Conservation (phyloP, 2,888 invertebrate species). For the Cotesia congregata region DNA sequence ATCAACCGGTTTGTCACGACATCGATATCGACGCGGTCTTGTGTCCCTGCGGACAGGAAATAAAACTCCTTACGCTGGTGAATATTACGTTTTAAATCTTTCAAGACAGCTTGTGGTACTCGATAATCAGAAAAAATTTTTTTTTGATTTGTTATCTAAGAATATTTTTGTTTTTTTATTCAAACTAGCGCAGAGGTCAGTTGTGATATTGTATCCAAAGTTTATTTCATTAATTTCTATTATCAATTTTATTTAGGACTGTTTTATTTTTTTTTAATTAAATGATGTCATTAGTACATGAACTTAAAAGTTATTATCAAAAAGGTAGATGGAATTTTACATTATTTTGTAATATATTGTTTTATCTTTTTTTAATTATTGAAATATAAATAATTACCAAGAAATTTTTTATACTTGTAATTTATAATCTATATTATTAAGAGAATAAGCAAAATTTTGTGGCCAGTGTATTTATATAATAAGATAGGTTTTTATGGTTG, state of each 20-base stretch:
- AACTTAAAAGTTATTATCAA: not conserved
- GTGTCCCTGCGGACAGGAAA: constrained; percentile 41
- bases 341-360: not conserved
- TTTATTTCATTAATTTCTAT: not conserved
- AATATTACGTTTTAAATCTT: constrained; percentile 34
- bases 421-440: too few species aligned
- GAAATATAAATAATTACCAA: not conserved
- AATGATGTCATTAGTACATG: not conserved
- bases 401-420: not conserved
- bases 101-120: constrained; percentile 33
- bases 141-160: not conserved
- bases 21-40: constrained; percentile 47
- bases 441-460: too few species aligned
- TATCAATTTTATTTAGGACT: not conserved
- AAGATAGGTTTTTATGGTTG: too few species aligned
- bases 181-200: not conserved
- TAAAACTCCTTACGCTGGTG: constrained; percentile 24
- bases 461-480: too few species aligned
- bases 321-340: not conserved
- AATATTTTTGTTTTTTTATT: not conserved
- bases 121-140: constrained; percentile 9
- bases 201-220: not conserved
- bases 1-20: constrained; percentile 59
- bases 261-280: not conserved
- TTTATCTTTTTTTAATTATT: not conserved